Evolutionary conservation across 2,797 vertebrate genomes (phyloP), one percentile per base, ranked within the genome.

Genomic region (Coregonus suidteri): DNA sequence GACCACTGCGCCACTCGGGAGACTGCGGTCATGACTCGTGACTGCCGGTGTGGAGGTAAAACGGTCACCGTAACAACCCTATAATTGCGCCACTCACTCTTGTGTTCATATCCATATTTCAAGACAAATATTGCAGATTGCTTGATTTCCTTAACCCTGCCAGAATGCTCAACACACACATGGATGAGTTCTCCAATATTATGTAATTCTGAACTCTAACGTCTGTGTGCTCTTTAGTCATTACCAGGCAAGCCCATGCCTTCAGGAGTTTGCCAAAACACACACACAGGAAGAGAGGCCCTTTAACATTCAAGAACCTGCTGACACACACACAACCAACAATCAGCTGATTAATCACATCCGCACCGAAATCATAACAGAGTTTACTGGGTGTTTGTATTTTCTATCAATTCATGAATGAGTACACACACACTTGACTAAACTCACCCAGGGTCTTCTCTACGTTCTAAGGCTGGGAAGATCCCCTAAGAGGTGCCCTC

Each of bases 401-500:
- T 13, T 47, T 47, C 41, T 30, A 25, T n/a, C 15, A 54, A 16
- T n/a, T 20, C 18, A 20, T n/a, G 18, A 59, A 59, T n/a, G 56
- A 59, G 18, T 3, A n/a, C 65, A 68, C 47, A 67, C 64, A 75
- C 64, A 54, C 71, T 20, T 35, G 20, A 16, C 34, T 34, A 11
- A 64, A 64, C 59, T 64, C 59, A 25, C 59, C 37, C 11, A 69
- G 35, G 53, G 25, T 37, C 20, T 20, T 7, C 11, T 54, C 41
- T 15, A 14, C 25, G 6, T 14, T 71, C n/a, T 66, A 71, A 4
- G 20, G 79, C 73, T 78, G 80, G 25, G 82, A 74, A 75, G 79
- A 87, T 4, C 86, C 78, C 82, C 72, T 31, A 81, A 85, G 79
- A 89, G 85, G 80, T 90, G 85, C 86, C 85, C 90, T 88, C 82